These are phyloP conservation scores for Xanthia icteritia DNA, from an alignment of 2,888 invertebrate genomes.

Conservation along the genomic window DNA sequence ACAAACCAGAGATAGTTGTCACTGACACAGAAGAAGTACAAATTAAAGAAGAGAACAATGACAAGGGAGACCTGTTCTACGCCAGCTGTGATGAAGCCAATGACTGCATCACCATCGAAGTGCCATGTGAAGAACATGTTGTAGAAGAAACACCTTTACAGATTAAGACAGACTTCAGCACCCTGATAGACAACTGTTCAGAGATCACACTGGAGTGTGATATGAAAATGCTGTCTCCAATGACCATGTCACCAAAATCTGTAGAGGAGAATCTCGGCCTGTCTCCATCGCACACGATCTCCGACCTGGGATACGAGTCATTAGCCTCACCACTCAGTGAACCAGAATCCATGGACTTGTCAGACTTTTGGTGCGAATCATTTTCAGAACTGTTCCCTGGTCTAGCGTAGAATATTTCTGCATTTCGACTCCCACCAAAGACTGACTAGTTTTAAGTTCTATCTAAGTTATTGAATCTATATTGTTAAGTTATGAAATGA, in stretches of 20 bases:
- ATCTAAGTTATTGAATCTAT: conserved; percentile 69
- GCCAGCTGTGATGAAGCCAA: conserved; percentile 93
- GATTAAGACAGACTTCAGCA: conserved; percentile 78
- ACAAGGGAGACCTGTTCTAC: conserved; percentile 92
- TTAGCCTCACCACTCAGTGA: conserved; percentile 88
- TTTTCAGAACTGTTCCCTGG: conserved; percentile 95
- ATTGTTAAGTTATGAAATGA: conserved; percentile 74
- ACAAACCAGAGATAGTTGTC: conserved; percentile 74
- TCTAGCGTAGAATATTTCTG: conserved; percentile 89
- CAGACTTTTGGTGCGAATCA: conserved; percentile 94
- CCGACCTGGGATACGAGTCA: conserved; percentile 88
- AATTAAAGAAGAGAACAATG: conserved; percentile 80
- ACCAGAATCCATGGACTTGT: conserved; percentile 85
- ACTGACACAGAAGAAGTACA: conserved; percentile 69
- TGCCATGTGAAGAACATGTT: conserved; percentile 91
- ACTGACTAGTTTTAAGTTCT: conserved; percentile 84
- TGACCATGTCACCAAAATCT: conserved; percentile 82
- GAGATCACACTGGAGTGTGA: conserved; percentile 82
- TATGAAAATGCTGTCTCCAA: conserved; percentile 87
- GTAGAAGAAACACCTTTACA: conserved; percentile 79
- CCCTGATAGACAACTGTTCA: conserved; percentile 74
- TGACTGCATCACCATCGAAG: conserved; percentile 93
- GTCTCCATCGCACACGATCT: conserved; percentile 86
- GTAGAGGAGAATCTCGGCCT: conserved; percentile 81
- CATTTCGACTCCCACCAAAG: conserved; percentile 82